Base-by-base conservation (phyloP, 2,888 invertebrate species). In the Amiota minor region DNA sequence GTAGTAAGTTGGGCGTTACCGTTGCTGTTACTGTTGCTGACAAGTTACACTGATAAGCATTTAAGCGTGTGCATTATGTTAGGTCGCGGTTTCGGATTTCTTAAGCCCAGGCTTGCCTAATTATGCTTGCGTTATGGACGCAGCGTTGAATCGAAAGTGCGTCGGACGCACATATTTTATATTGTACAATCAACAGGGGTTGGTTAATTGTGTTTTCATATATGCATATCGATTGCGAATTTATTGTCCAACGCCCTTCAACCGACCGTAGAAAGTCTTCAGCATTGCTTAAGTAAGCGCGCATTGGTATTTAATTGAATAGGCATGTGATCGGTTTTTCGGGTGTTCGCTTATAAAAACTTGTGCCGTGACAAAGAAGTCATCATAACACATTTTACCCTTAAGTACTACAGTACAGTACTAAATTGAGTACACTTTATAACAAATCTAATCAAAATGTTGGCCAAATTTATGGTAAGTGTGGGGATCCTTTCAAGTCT, bases 381-480 rank as follows among this genome's bases (percentile, higher is more conserved):
- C 72, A 86, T 81, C 84, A 87, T 72, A 85, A 80, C 74, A 74
- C 49, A 74, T 77, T 78, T 80, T 77, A 79, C 84, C 70, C 67
- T 80, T 78, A 65, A 77, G 72, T 78, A 67, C 76, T 76, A 76
- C 75, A 78, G 74, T 76, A 76, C 75, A 78, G 74, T 73, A 72
- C 68, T 20, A 23, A 35, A 1, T 69, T 50, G n/a, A 47, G 20
- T n/a, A 35, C 35, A 35, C 20, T 55, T 46, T 20, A 62, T n/a
- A 62, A 23, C 23, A 49, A 70, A 55, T 14, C 61, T 71, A 71
- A 77, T 18, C 76, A 81, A 68, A 77, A 88, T 88, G 87, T 82
- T 88, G 78, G 82, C 85, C 78, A 87, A 88, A 79, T 80, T 80
- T 78, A 76, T 86, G 84, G 89, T 89, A 85, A 86, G 88, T 78